Percentiles rank a stretch among this genome's conserved stretches.
Conservation (phyloP, 2,888 invertebrate species). For the Ennomos quercinarius region DNA sequence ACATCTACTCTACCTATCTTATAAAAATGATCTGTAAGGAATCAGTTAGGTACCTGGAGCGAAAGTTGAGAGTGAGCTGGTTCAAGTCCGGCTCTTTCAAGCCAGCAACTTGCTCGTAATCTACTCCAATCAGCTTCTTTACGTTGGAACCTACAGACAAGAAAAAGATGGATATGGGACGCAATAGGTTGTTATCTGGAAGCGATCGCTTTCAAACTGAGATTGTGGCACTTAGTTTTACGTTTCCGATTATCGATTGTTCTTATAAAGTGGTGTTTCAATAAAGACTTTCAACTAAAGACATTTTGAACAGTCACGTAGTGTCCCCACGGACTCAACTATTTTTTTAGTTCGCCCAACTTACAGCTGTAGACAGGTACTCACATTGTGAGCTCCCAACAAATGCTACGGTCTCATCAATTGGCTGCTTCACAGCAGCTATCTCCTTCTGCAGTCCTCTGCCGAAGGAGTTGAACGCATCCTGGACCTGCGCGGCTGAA, state of each 20-base stretch:
- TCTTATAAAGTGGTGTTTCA: too few relatives aligned
- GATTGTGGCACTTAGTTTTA: too few relatives aligned
- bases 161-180: too few relatives aligned
- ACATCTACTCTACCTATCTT: too few relatives aligned
- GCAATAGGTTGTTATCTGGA: too few relatives aligned
- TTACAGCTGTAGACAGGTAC: conserved; percentile 26
- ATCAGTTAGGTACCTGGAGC: conserved; percentile 48
- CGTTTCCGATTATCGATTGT: too few relatives aligned
- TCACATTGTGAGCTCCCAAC: conserved; percentile 60
- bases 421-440: conserved; percentile 54
- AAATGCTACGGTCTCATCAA: conserved; percentile 50
- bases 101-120: conserved; percentile 57
- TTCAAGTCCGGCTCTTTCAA: conserved; percentile 56
- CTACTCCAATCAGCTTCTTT: conserved; percentile 58
- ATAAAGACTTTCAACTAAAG: too few relatives aligned
- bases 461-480: conserved; percentile 16
- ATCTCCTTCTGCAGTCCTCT: conserved; percentile 47
- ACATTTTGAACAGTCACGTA: too few relatives aligned
- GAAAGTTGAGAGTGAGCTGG: conserved; percentile 52
- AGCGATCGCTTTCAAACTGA: too few relatives aligned
- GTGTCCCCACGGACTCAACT: too few relatives aligned
- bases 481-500: conserved; percentile 7
- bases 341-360: too few relatives aligned
- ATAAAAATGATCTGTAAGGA: background rate
- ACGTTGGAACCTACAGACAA: conserved; percentile 52